Evolutionary conservation across 2,113 vertebrate species (phyloP), one percentile per base, ranked within the genome.

Genomic region (Mustela lutreola): DNA sequence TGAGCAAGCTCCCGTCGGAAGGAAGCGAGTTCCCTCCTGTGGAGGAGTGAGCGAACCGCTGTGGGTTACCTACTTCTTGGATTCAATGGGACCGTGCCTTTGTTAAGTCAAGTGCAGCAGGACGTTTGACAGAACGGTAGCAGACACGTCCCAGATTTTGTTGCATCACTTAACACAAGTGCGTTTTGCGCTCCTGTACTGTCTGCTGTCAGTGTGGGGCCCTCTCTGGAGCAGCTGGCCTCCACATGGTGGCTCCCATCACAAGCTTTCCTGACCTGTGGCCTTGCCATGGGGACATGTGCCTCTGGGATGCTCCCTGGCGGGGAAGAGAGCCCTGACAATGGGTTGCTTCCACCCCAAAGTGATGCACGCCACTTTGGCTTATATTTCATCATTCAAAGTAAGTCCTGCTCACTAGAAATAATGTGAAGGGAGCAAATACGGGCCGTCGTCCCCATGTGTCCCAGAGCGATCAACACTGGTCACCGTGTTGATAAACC

Each of bases 51-150:
- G 33, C 16, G 5, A 83, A 53, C 21, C 11, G 10, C 9, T 11
- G 67, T 18, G 1, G n/a, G 4, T 11, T 39, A 15, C 1, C 28
- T 36, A 12, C 39, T n/a, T 71, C 26, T 56, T n/a, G 60, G 7
- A 4, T n/a, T 86, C 56, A 19, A 1, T 1, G 48, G 53, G 10
- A 12, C 0, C 0, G 5, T 7, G 21, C 28, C 80, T 42, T 9
- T 33, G 28, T 33, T 26, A 39, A 39, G 39, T 65, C 67, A 53
- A 62, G 50, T 56, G 12, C 21, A 31, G 31, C 31, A 19, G 53
- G 4, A 60, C 2, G 18, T 50, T 50, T 50, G 48, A 50, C 10
- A 2, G 50, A 53, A 12, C 16, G 70, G 42, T 12, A 19, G 71
- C 7, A 65, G 9, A 39, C 10, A 21, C 28, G 42, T 45, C 45